Evolutionary conservation across 2,797 vertebrate species (phyloP), one percentile per base, ranked within the genome.

Genomic region (Pseudochirops corinnae): DNA sequence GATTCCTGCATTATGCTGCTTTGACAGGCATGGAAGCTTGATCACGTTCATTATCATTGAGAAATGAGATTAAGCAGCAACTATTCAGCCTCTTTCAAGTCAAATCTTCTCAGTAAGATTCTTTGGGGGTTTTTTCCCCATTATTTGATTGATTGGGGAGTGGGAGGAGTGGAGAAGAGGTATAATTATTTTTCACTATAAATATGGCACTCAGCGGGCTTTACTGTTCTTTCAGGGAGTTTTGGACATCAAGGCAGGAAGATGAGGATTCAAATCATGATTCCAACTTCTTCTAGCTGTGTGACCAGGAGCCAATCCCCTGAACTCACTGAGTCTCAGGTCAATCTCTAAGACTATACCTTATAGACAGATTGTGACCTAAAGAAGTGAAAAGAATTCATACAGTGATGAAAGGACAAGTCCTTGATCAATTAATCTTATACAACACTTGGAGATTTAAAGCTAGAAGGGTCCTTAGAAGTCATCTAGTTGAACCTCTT

Each of bases 81-180:
- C 55, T 96, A 31, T 92, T 95, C 24, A 52, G 11, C 56, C 24
- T 96, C 46, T 93, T 94, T n/a, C 93, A 93, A 46, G 74, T 33
- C 93, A 90, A 93, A 90, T 92, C 26, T 33, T 74, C 28, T 95
- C 50, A 94, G 90, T 94, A 92, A 92, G 67, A 74, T 74, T 74
- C 67, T 74, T 39, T 62, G 60, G 12, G 53, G 52, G 46, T 46
- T 33, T 60, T 11, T 18, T 62, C 18, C 2, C n/a, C n/a, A 74
- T 74, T 74, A 74, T 74, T 39, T 74, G n/a, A 39, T 39, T 74
- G 67, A 39, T 39, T 24, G 7, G n/a, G 67, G 6, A 74, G 33
- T 74, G 67, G 16, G n/a, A 39, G 11, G 16, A 74, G n/a, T 39
- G 67, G 67, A 39, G 67, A 39, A 74, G n/a, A 74, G 14, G 33